Conservation (phyloP, 2,797 vertebrate genomes). For the Anabacerthia variegaticeps region DNA sequence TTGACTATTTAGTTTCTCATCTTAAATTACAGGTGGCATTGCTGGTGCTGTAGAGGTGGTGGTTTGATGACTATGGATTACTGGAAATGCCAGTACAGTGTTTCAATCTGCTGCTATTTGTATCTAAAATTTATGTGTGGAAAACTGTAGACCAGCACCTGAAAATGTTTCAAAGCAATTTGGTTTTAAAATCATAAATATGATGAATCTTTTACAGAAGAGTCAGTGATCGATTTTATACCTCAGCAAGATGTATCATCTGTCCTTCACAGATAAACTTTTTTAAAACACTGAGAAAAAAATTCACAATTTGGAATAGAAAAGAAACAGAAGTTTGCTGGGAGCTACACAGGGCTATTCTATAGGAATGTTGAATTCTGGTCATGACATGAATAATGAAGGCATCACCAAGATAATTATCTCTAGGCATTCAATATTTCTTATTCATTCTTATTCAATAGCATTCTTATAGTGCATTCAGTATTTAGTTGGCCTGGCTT, state of each 20-base stretch:
- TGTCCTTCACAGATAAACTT: not conserved
- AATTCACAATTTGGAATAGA: not conserved
- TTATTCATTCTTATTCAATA: constrained; percentile 47
- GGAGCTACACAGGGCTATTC: not conserved
- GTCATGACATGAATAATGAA: not conserved
- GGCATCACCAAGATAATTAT: constrained; percentile 19
- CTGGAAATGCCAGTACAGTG: not conserved
- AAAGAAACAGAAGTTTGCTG: constrained; percentile 7
- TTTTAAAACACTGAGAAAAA: not conserved
- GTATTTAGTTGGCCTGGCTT: not conserved
- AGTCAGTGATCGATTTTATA: not conserved
- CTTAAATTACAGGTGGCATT: not conserved
- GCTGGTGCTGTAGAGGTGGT: not conserved
- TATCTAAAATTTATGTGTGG: not conserved
- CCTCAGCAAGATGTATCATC: not conserved
- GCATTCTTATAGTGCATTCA: constrained; percentile 14
- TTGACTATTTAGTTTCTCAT: not conserved
- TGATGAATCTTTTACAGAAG: not conserved
- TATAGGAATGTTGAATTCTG: not conserved
- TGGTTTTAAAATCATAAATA: not conserved
- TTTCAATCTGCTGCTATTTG: constrained; percentile 2
- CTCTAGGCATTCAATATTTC: constrained; percentile 32
- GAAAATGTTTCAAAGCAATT: not conserved
- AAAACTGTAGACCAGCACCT: not conserved
- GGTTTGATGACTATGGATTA: not conserved